Percentiles rank a stretch among this genome's conserved stretches.
Conservation (phyloP, 1,140 invertebrate genomes). For the Sycobia sp. region DNA sequence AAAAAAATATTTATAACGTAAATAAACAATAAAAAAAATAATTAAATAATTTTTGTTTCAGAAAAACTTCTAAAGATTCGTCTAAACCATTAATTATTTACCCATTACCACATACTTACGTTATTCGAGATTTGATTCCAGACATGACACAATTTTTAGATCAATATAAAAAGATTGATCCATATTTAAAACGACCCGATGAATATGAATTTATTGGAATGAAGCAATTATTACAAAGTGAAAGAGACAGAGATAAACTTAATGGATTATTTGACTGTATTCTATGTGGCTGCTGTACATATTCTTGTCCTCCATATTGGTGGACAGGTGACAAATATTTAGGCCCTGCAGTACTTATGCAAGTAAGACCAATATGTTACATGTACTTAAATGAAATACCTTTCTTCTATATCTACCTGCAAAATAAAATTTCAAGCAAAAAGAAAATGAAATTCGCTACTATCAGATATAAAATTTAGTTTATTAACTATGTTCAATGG, state of each 20-base stretch:
- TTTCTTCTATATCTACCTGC: too few relatives aligned
- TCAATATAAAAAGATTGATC: slow-evolving; percentile 85
- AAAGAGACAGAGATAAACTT: slow-evolving; percentile 72
- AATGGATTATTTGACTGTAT: slow-evolving; percentile 84
- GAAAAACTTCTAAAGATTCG: slow-evolving; percentile 45
- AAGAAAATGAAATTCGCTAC: too few relatives aligned
- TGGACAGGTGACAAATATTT: slow-evolving; percentile 75
- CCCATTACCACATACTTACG: slow-evolving; percentile 90
- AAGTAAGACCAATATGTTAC: slow-evolving; percentile 54
- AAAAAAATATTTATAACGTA: neutral
- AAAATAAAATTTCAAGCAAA: too few relatives aligned
- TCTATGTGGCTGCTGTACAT: slow-evolving; percentile 74
- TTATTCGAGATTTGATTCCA: slow-evolving; percentile 87
- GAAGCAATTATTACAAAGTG: slow-evolving; percentile 70
- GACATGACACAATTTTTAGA: slow-evolving; percentile 87
- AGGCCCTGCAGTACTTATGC: slow-evolving; percentile 72
- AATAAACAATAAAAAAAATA: slow-evolving; percentile 19
- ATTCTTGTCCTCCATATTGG: slow-evolving; percentile 75
- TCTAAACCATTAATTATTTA: slow-evolving; percentile 75
- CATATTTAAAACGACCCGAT: slow-evolving; percentile 78
- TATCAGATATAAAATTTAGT: too few relatives aligned
- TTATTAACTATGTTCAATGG: too few relatives aligned
- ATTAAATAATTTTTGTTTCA: slow-evolving; percentile 29
- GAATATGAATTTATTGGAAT: slow-evolving; percentile 62
- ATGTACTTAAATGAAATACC: too few relatives aligned